Evolutionary conservation across 2,888 invertebrate species (phyloP).

Genomic region (Altica lythri): DNA sequence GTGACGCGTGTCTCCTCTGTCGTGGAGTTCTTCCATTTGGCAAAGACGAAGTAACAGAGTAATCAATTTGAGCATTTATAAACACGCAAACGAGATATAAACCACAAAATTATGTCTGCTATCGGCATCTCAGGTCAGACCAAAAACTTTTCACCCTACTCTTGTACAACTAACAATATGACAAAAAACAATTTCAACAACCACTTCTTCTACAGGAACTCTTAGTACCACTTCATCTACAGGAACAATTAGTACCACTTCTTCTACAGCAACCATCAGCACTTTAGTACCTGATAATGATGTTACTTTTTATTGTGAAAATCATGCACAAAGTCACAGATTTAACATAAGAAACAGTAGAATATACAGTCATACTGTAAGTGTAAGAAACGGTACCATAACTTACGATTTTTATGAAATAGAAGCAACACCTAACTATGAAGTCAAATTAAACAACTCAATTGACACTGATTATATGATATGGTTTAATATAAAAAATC

Average conservation of each 20-base stretch:
- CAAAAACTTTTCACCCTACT: too few relatives aligned
- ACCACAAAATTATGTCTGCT: too few relatives aligned
- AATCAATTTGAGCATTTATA: too few relatives aligned
- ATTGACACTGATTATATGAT: conserved; percentile 20
- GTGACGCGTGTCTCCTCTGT: too few relatives aligned
- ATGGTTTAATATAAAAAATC: conserved; percentile 26
- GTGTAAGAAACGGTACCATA: conserved; percentile 25
- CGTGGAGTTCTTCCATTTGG: too few relatives aligned
- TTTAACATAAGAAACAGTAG: conserved; percentile 4
- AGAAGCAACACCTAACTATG: conserved; percentile 26
- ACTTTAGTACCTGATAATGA: background rate
- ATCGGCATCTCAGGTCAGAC: too few relatives aligned
- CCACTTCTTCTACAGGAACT: background rate
- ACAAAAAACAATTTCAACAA: background rate
- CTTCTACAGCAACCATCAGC: background rate
- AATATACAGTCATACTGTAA: conserved; percentile 18
- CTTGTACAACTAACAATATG: background rate
- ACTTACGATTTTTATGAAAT: conserved; percentile 27
- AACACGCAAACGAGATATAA: too few relatives aligned
- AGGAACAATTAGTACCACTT: too few relatives aligned
- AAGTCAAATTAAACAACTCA: conserved; percentile 22
- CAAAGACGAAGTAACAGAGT: too few relatives aligned
- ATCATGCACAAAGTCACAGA: background rate
- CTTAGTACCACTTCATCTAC: background rate
- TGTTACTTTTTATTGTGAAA: conserved; percentile 14